Base-by-base conservation (phyloP, 1,140 invertebrate species). In the Augochlora pura region DNA sequence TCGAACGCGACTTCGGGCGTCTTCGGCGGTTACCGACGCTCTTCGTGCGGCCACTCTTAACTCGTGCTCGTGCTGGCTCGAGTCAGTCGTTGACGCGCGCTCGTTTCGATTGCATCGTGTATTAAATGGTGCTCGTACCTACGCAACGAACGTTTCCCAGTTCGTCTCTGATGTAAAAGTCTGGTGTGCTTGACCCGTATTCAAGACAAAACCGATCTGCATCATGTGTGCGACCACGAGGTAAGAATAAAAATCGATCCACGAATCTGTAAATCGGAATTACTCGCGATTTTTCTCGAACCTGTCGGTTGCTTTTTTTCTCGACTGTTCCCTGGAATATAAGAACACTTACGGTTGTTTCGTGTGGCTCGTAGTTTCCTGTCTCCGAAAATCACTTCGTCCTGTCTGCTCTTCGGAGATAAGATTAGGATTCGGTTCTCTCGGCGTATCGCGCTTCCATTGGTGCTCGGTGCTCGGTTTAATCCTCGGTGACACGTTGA, bases 11-110 rank as follows among this genome's bases (percentile, higher is more conserved):
- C 77, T 81, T 87, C 80, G 83, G 80, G 18, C 25, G 64, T 59
- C 77, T 85, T 85, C 86, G 83, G 85, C 27, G 60, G 64, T 81
- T 18, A 42, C 25, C 86, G 86, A 77, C 81, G 12, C 74, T 59
- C 70, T 86, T 81, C 81, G 84, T 72, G n/a, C n/a, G 68, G 49
- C 46, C n/a, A 62, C 49, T 85, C 85, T 81, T 80, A 77, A 80
- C 79, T 87, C 66, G 77, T 77, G 76, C 77, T 77, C 67, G 52
- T 54, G 64, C 63, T 66, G 75, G 27, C 72, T 65, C 77, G 46
- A 82, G 67, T 86, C 80, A 87, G 86, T 87, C 85, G 86, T 81
- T 65, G 74, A 79, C 78, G 83, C 86, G 86, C 86, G 81, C 68
- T 83, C 69, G 76, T 86, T 75, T 81, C 18, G 72, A 77, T 74